phyloP scores from a whole-genome alignment of 2,797 vertebrate genomes.

The Hippoglossus hippoglossus region DNA sequence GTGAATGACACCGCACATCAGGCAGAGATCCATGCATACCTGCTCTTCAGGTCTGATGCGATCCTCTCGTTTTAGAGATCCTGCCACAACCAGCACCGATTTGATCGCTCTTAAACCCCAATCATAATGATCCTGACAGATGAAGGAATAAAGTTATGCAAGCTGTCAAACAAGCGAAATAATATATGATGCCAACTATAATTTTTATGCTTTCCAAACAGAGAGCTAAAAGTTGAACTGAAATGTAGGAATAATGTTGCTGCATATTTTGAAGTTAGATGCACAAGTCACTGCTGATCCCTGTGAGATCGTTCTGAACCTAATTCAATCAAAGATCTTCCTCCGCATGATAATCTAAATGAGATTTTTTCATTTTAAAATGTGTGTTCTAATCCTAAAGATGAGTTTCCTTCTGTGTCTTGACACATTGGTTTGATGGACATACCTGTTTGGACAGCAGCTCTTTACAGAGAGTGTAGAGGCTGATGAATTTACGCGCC shows the following conservation, averaged over 20 bases:
- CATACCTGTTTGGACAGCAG: conserved; percentile 86
- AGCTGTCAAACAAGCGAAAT: not conserved
- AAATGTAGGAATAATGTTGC: too few species aligned
- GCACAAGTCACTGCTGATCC: too few species aligned
- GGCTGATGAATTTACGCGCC: conserved; percentile 87
- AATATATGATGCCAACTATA: not conserved
- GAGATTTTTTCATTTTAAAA: not conserved
- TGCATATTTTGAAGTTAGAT: too few species aligned
- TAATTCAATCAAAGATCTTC: too few species aligned
- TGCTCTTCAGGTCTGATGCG: conserved; percentile 85
- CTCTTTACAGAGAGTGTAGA: conserved; percentile 86
- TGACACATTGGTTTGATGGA: conserved; percentile 26
- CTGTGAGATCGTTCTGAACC: too few species aligned
- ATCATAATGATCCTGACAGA: conserved; percentile 84
- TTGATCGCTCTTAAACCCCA: conserved; percentile 87
- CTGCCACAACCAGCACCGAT: conserved; percentile 85
- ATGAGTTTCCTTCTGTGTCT: not conserved
- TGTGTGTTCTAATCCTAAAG: not conserved
- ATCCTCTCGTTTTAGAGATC: conserved; percentile 85
- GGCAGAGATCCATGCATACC: conserved; percentile 59
- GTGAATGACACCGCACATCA: not conserved
- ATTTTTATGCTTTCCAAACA: too few species aligned
- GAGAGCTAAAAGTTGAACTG: too few species aligned
- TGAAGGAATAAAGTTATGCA: not conserved
- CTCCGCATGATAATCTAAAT: too few species aligned